phyloP scores from a whole-genome alignment of 2,888 invertebrate genomes.

The Caenorhabditis sp. region DNA sequence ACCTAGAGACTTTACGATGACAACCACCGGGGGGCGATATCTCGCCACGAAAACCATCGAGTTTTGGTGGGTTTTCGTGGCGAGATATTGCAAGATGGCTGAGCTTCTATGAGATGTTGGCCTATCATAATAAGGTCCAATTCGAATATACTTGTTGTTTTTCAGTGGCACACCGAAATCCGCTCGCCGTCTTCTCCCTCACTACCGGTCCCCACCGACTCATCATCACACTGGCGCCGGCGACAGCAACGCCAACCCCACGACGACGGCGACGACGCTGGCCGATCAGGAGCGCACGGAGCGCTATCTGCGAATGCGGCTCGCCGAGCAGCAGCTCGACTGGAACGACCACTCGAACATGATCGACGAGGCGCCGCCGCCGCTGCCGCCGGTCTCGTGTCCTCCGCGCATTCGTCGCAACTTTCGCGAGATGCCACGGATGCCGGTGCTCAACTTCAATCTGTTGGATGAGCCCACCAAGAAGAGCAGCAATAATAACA shows the following conservation, averaged over 20 bases:
- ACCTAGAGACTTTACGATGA: too few relatives aligned
- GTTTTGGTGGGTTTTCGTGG: too few relatives aligned
- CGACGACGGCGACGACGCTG: too few relatives aligned
- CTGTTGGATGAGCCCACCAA: conserved; percentile 40
- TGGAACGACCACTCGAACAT: conserved; percentile 41
- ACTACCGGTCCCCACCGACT: too few relatives aligned
- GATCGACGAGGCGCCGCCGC: conserved; percentile 40
- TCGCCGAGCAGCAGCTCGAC: conserved; percentile 34
- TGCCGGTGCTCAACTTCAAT: conserved; percentile 55
- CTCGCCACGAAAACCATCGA: too few relatives aligned
- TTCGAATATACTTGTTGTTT: neutral
- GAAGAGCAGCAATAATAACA: neutral
- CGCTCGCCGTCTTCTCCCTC: conserved; percentile 16
- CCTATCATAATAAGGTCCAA: too few relatives aligned
- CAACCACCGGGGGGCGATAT: too few relatives aligned
- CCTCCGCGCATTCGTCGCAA: conserved; percentile 40
- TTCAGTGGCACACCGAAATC: conserved; percentile 46
- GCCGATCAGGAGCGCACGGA: conserved; percentile 28
- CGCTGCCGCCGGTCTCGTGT: conserved; percentile 50
- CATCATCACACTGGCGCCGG: conserved; percentile 43
- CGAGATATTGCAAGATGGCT: too few relatives aligned
- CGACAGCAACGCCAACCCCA: conserved; percentile 35
- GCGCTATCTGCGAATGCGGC: conserved; percentile 54
- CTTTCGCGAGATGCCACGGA: conserved; percentile 10
- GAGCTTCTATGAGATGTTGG: too few relatives aligned